Evolutionary conservation across 2,888 invertebrate species (phyloP), one percentile per base, ranked within the genome.

Genomic region (Protonemura montana): DNA sequence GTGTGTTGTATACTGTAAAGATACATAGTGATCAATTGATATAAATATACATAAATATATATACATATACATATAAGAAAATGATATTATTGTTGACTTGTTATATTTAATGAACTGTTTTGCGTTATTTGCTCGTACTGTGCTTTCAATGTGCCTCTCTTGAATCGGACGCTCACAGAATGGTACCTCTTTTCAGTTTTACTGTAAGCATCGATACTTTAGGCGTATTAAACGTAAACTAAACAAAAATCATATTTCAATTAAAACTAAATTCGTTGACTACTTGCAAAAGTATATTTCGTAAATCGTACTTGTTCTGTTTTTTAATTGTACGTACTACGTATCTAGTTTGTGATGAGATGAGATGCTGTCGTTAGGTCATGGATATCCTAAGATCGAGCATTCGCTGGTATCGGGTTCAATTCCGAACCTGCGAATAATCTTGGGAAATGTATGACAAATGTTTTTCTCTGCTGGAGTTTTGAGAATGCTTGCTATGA

Each of bases 1-100:
- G 28, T n/a, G 29, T 82, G 82, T 82, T 30, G 82, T 82, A 28
- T 28, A 82, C 82, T 82, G 29, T 26, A 82, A 82, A 82, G 25
- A 13, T 78, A n/a, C n/a, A 78, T 28, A 29, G 29, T 78, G 26
- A 78, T 78, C 59, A 59, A 83, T 59, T 83, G n/a, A 42, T 83
- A 42, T n/a, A n/a, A 21, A 82, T 82, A 83, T 83, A 26, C 35
- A 28, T 21, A 59, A 21, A 59, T 59, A 59, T 59, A 59, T 59
- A 59, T 21, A 59, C 21, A 59, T 59, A 59, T 21, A 59, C 21
- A 59, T 59, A 59, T 59, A 59, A 16, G 21, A 59, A 21, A 59
- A 59, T 59, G 59, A 59, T 59, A 59, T 59, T 59, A 59, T 59
- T 59, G 59, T 59, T 59, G 59, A 59, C 59, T 59, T 59, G 59